Conservation (phyloP, 1,140 invertebrate genomes). For the Drosophila aff. region DNA sequence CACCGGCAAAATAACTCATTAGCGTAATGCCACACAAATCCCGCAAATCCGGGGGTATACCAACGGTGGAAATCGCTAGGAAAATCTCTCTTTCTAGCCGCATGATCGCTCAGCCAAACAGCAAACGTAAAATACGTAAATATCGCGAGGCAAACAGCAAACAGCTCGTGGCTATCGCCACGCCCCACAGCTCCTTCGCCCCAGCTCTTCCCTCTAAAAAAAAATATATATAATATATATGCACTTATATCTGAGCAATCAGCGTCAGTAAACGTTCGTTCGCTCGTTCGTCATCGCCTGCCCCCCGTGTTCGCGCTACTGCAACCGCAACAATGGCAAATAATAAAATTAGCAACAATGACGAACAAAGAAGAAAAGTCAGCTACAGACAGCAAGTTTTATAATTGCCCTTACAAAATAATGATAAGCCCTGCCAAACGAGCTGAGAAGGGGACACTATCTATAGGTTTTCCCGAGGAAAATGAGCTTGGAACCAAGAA, state of each 20-base stretch:
- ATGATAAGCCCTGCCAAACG: constrained; percentile 1
- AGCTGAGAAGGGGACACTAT: not conserved
- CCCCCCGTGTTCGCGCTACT: constrained; percentile 2
- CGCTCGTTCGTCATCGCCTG: constrained; percentile 18
- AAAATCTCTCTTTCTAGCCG: constrained; percentile 40
- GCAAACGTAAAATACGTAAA: constrained; percentile 21
- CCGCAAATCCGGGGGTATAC: constrained; percentile 15
- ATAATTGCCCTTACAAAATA: constrained; percentile 44
- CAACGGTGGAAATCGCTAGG: constrained; percentile 21
- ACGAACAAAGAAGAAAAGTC: constrained; percentile 37
- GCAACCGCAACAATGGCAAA: constrained; percentile 27
- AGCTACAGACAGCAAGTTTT: constrained; percentile 18
- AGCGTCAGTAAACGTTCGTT: constrained; percentile 36
- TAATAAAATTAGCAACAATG: constrained; percentile 57
- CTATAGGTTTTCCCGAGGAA: not conserved
- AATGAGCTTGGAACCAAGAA: not conserved
- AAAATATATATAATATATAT: constrained; percentile 12
- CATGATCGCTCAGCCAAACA: constrained; percentile 32
- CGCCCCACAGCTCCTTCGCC: not conserved
- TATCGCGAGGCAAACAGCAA: constrained; percentile 45
- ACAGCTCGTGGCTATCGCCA: constrained; percentile 44
- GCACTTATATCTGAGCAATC: constrained; percentile 46
- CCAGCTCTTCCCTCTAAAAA: not conserved
- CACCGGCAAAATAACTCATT: constrained; percentile 42
- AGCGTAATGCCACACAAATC: constrained; percentile 44